Percentiles rank a stretch among this genome's conserved stretches.
phyloP scores from a whole-genome alignment of 1,140 invertebrate genomes.

The Orchesella cincta region DNA sequence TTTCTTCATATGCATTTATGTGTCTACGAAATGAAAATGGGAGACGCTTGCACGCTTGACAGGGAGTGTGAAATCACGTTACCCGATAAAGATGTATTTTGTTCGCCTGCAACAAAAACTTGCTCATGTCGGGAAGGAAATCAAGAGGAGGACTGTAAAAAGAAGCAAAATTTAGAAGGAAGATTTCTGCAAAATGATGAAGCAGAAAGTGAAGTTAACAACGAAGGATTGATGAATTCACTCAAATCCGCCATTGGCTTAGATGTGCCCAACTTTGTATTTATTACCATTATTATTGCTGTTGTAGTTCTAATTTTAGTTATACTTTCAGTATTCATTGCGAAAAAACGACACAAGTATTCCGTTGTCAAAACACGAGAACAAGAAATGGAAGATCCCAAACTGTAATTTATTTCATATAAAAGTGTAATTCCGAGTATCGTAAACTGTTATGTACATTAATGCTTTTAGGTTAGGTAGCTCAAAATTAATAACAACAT shows the following conservation, averaged over 20 bases:
- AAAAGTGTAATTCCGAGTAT: too few relatives aligned
- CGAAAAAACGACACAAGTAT: constrained; percentile 1
- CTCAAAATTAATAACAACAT: too few relatives aligned
- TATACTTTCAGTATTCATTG: background rate
- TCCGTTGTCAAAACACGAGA: background rate
- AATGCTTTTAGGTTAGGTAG: too few relatives aligned
- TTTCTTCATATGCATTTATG: background rate
- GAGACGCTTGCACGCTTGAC: background rate
- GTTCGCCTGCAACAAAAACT: background rate
- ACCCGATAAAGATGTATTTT: background rate
- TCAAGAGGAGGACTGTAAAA: background rate
- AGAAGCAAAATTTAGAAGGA: background rate
- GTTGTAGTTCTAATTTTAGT: background rate
- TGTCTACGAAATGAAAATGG: background rate
- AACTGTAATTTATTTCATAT: background rate
- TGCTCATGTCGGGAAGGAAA: background rate
- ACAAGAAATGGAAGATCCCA: background rate
- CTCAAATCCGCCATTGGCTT: background rate
- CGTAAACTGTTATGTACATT: too few relatives aligned
- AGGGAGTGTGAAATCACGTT: background rate
- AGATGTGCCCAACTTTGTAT: background rate
- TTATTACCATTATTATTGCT: background rate
- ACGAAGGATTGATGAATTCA: background rate
- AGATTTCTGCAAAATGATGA: background rate
- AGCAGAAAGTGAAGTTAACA: background rate